These are phyloP conservation scores for Globia sparganii DNA, from an alignment of 2,888 invertebrate species.

Conservation along the genomic window DNA sequence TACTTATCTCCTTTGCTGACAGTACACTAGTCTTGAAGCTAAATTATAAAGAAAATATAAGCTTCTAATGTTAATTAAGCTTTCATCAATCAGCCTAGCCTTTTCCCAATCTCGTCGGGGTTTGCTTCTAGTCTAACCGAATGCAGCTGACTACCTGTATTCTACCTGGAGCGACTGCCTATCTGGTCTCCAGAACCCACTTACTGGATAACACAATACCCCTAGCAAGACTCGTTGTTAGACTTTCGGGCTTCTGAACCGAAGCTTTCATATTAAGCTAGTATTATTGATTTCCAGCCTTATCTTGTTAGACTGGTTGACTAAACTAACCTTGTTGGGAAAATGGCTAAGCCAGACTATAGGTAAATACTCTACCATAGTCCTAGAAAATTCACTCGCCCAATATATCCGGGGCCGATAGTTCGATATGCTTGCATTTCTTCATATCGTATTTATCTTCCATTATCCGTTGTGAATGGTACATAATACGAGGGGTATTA, in stretches of 20 bases:
- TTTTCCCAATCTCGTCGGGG: neutral
- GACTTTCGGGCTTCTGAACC: neutral
- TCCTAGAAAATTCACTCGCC: constrained; percentile 32
- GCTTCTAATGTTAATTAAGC: neutral
- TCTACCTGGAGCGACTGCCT: neutral
- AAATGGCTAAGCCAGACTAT: neutral
- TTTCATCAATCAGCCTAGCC: neutral
- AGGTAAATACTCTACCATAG: neutral
- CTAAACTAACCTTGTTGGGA: neutral
- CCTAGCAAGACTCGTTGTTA: neutral
- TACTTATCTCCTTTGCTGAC: too few relatives aligned
- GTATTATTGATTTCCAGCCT: neutral
- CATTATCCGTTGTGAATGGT: constrained; percentile 78
- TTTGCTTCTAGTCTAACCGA: neutral
- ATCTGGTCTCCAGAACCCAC: neutral
- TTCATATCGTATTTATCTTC: constrained; percentile 71
- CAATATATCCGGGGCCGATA: constrained; percentile 52
- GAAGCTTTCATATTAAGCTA: constrained; percentile 6
- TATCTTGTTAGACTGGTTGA: neutral
- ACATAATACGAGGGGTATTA: constrained; percentile 79
- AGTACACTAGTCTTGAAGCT: too few relatives aligned
- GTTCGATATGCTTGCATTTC: constrained; percentile 59
- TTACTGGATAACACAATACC: neutral
- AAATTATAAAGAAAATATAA: neutral
- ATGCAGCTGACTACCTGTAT: neutral